These are phyloP conservation scores for Etheostoma cragini DNA, from an alignment of 2,113 vertebrate species.

Conservation along the genomic window DNA sequence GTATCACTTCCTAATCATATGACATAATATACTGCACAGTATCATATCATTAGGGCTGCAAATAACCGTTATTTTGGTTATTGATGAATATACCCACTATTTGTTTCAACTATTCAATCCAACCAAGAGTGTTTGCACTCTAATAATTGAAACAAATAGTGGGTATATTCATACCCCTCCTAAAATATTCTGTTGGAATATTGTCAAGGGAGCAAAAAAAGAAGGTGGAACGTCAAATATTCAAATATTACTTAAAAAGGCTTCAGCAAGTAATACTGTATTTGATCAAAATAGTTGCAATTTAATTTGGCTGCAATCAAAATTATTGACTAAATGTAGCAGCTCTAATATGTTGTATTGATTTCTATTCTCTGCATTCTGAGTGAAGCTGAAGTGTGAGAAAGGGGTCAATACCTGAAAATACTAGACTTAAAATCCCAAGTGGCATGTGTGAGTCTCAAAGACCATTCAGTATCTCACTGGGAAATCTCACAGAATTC, in stretches of 20 bases:
- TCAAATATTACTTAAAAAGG: background rate
- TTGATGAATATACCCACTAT: background rate
- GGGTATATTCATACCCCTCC: too few species aligned
- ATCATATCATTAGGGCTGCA: background rate
- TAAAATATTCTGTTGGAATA: background rate
- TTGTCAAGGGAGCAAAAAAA: background rate
- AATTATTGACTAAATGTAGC: background rate
- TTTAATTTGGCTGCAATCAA: background rate
- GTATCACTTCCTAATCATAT: background rate
- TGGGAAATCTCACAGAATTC: background rate
- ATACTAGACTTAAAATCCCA: conserved; percentile 17
- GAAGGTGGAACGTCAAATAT: too few species aligned
- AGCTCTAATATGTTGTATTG: background rate
- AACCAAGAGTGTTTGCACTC: too few species aligned
- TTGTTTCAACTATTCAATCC: background rate
- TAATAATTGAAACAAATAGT: too few species aligned
- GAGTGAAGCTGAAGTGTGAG: conserved; percentile 3
- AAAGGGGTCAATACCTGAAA: conserved; percentile 3
- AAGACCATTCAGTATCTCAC: conserved; percentile 23
- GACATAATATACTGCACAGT: background rate
- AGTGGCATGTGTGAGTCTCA: conserved; percentile 22
- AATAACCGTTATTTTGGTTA: background rate
- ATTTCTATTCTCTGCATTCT: background rate
- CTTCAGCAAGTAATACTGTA: background rate
- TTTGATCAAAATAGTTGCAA: background rate